Evolutionary conservation across 2,113 vertebrate species (phyloP), one percentile per base, ranked within the genome.

Genomic region (Gobius niger): DNA sequence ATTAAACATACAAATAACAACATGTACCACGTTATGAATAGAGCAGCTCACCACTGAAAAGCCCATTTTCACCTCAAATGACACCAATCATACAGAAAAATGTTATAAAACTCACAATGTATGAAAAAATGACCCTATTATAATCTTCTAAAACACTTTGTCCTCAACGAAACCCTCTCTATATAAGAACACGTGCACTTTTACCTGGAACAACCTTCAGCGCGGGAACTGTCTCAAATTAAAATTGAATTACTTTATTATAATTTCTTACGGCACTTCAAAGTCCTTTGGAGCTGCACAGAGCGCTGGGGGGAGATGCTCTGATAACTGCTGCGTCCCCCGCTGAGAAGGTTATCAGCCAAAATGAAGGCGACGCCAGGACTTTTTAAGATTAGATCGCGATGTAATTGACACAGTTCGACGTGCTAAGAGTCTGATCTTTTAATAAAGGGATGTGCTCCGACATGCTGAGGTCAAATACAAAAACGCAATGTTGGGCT

Each of bases 201-300:
- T 62, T 44, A 18, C 70, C 34, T 19, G 15, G 57, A 67, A 77
- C 79, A 79, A 82, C 72, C 51, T 56, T 19, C 44, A 19, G 44
- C 46, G 61, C n/a, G 67, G 75, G 44, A 71, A 71, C 59, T 16
- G 7, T 44, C 49, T 65, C 72, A n/a, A 41, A 65, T 76, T 75
- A 24, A 64, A 80, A 82, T 83, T 72, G 78, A 76, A 82, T 80
- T 72, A 47, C 68, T 81, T 75, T 81, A 81, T 80, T 76, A 54
- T 5, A 56, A 69, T 68, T 77, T 80, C 67, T 72, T 57, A 67
- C n/a, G 6, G 47, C 60, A 76, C 71, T 77, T 77, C 73, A 86
- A 86, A 88, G 66, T 34, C 44, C 44, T 2, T 47, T 42, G 6
- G 46, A 72, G 69, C 65, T 72, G 9, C 3, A 69, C 65, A 62